Conservation (phyloP, 2,888 invertebrate genomes). For the Catocala fraxini region DNA sequence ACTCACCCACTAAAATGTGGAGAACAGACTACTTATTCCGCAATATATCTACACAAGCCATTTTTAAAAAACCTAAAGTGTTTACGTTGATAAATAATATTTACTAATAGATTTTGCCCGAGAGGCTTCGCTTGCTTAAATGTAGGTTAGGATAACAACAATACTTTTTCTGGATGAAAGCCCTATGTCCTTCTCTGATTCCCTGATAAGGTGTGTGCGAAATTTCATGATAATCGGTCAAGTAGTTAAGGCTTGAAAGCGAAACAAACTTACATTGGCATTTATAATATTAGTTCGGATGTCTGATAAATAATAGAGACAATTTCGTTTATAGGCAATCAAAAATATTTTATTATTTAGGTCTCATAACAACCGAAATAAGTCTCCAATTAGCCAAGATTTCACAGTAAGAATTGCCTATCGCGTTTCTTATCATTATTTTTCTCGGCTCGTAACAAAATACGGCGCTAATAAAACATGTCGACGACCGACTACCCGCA, state of each 20-base stretch:
- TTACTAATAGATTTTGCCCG: no score
- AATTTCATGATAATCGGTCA: no score
- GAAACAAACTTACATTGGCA: no score
- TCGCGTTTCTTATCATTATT: slow-evolving; percentile 18
- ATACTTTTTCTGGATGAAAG: no score
- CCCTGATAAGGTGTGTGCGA: no score
- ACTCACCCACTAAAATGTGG: slow-evolving; percentile 6
- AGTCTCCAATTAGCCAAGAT: slow-evolving; percentile 2
- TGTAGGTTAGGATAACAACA: no score
- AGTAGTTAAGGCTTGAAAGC: no score
- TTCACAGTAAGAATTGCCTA: neutral
- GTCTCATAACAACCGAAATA: neutral
- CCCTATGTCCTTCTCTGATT: no score
- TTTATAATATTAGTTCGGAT: no score
- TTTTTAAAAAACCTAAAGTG: neutral
- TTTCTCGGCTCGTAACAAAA: slow-evolving; percentile 26
- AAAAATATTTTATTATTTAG: slow-evolving; percentile 2
- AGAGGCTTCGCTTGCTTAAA: no score
- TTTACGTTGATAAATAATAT: no score
- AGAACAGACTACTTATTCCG: neutral
- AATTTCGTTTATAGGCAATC: neutral
- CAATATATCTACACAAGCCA: neutral
- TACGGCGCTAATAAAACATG: slow-evolving; percentile 43
- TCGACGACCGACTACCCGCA: slow-evolving; percentile 37
- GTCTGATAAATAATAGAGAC: no score